phyloP scores from a whole-genome alignment of 2,888 invertebrate genomes.

The Cephonodes hylas region DNA sequence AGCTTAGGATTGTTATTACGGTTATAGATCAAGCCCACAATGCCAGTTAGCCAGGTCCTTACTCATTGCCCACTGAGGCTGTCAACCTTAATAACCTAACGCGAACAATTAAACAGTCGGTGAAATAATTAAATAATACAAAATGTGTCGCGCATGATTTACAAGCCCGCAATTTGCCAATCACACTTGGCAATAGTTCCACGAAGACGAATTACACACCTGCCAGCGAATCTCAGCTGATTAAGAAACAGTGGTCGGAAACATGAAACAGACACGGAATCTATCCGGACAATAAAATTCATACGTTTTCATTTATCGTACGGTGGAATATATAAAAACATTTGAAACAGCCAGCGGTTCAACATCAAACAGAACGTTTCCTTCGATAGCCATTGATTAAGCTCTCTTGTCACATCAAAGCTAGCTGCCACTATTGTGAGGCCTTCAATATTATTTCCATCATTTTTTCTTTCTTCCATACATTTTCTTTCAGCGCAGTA shows the following conservation, averaged over 20 bases:
- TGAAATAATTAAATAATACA: neutral
- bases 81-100: neutral
- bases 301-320: neutral
- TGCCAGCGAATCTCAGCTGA: neutral
- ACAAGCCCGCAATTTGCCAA: neutral
- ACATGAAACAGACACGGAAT: neutral
- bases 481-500: conserved; percentile 20
- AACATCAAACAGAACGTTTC: conserved; percentile 62
- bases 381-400: conserved; percentile 69
- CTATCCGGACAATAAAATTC: neutral
- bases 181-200: neutral
- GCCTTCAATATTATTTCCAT: conserved; percentile 62
- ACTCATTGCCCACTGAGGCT: too few relatives aligned
- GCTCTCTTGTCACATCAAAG: conserved; percentile 74
- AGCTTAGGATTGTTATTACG: too few relatives aligned
- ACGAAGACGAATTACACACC: neutral
- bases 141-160: neutral
- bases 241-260: neutral
- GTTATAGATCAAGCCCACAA: too few relatives aligned
- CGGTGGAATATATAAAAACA: neutral
- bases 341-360: conserved; percentile 23
- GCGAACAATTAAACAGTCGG: neutral
- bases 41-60: too few relatives aligned
- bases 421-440: conserved; percentile 56
- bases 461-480: conserved; percentile 59